These are phyloP conservation scores for Centropus unirufus DNA, from an alignment of 2,113 vertebrate genomes.

Conservation along the genomic window DNA sequence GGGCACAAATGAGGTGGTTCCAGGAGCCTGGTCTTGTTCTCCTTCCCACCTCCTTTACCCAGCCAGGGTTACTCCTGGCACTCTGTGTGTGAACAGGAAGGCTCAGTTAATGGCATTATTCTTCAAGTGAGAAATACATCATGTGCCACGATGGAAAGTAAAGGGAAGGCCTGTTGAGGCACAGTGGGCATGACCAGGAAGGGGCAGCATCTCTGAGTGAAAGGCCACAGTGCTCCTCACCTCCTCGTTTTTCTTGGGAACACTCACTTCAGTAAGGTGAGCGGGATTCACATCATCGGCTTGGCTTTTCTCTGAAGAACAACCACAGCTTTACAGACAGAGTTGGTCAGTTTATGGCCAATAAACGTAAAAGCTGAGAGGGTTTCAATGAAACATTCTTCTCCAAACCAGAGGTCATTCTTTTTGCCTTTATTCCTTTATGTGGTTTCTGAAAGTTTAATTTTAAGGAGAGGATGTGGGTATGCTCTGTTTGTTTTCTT, in stretches of 20 bases:
- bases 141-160: neutral
- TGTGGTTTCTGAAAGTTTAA: slow-evolving; percentile 73
- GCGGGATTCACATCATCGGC: neutral
- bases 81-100: rapidly evolving
- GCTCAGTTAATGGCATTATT: neutral
- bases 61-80: neutral
- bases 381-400: slow-evolving; percentile 64
- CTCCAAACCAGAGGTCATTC: slow-evolving; percentile 72
- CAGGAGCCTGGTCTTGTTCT: neutral
- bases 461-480: slow-evolving; percentile 71
- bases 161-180: neutral
- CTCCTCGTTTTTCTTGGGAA: neutral
- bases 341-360: slow-evolving; percentile 57
- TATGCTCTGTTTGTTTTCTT: slow-evolving; percentile 48
- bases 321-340: neutral
- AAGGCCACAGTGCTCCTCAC: rapidly evolving
- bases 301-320: neutral
- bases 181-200: neutral
- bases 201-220: neutral
- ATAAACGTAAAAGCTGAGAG: slow-evolving; percentile 57
- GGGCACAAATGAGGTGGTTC: neutral
- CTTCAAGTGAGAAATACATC: neutral
- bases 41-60: neutral
- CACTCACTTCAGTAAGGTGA: neutral
- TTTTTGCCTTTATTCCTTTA: slow-evolving; percentile 64